phyloP scores from a whole-genome alignment of 2,888 invertebrate genomes.

The Drosophila merina region DNA sequence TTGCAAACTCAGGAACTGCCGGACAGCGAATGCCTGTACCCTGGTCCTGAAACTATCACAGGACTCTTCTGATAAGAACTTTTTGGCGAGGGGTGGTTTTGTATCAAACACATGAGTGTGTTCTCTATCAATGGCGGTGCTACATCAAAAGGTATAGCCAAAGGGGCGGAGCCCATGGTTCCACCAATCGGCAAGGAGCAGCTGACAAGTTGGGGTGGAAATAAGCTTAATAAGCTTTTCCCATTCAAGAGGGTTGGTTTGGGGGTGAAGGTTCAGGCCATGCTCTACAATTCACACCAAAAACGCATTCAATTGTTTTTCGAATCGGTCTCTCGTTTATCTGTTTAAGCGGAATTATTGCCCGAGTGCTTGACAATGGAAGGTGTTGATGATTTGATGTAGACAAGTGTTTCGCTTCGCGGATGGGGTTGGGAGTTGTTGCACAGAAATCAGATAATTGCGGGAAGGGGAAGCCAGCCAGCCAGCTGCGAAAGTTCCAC shows the following conservation, averaged over 20 bases:
- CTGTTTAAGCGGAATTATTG: conserved; percentile 79
- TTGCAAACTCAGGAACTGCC: conserved; percentile 57
- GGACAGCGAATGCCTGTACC: conserved; percentile 55
- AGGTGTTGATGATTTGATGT: conserved; percentile 31
- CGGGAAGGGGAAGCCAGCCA: not conserved
- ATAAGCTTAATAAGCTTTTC: conserved; percentile 70
- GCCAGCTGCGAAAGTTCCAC: conserved; percentile 58
- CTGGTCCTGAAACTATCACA: conserved; percentile 40
- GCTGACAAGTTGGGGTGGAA: conserved; percentile 53
- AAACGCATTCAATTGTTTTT: conserved; percentile 62
- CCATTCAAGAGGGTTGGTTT: not conserved
- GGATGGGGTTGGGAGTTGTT: conserved; percentile 1
- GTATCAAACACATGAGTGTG: conserved; percentile 5
- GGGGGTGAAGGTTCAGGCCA: conserved; percentile 14
- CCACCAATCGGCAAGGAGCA: conserved; percentile 54
- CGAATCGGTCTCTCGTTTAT: conserved; percentile 66
- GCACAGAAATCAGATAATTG: conserved; percentile 1
- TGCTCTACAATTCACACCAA: conserved; percentile 18
- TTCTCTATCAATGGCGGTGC: conserved; percentile 65
- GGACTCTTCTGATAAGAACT: conserved; percentile 60
- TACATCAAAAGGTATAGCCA: conserved; percentile 56
- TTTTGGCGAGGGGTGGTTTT: conserved; percentile 39
- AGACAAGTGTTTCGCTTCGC: conserved; percentile 42
- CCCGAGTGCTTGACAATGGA: conserved; percentile 52
- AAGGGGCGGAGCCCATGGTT: conserved; percentile 51